Conservation (phyloP, 2,888 invertebrate species). For the Taphrorychus bicolor region DNA sequence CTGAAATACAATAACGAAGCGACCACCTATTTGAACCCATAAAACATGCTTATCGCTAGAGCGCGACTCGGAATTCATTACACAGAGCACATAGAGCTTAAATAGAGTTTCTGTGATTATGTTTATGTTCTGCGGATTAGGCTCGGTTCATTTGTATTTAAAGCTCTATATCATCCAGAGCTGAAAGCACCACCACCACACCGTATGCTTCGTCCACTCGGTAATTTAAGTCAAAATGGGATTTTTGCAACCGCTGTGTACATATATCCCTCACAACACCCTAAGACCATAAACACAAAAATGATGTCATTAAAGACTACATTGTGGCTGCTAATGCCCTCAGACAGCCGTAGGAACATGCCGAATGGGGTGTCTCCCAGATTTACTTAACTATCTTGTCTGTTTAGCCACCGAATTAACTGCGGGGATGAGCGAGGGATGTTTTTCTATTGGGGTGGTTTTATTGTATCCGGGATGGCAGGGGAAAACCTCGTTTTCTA, state of each 20-base stretch:
- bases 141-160: constrained; percentile 28
- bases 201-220: background rate
- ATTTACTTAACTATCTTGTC: constrained; percentile 42
- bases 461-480: constrained; percentile 5
- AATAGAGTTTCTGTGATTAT: constrained; percentile 40
- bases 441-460: constrained; percentile 33
- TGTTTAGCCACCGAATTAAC: constrained; percentile 34
- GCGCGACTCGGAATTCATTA: constrained; percentile 57
- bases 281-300: constrained; percentile 14
- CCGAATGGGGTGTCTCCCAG: constrained; percentile 35
- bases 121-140: constrained; percentile 42
- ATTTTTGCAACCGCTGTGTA: background rate
- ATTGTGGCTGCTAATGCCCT: constrained; percentile 26
- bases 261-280: background rate
- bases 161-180: constrained; percentile 26
- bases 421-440: constrained; percentile 27
- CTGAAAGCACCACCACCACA: constrained; percentile 3
- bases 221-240: background rate
- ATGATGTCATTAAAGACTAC: constrained; percentile 29
- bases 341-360: constrained; percentile 37
- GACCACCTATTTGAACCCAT: constrained; percentile 39
- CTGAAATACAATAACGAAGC: constrained; percentile 3
- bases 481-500: constrained; percentile 27
- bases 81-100: constrained; percentile 39
- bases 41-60: constrained; percentile 55